phyloP scores from a whole-genome alignment of 2,113 vertebrate species.

The Pseudolaguvia tuberculata region DNA sequence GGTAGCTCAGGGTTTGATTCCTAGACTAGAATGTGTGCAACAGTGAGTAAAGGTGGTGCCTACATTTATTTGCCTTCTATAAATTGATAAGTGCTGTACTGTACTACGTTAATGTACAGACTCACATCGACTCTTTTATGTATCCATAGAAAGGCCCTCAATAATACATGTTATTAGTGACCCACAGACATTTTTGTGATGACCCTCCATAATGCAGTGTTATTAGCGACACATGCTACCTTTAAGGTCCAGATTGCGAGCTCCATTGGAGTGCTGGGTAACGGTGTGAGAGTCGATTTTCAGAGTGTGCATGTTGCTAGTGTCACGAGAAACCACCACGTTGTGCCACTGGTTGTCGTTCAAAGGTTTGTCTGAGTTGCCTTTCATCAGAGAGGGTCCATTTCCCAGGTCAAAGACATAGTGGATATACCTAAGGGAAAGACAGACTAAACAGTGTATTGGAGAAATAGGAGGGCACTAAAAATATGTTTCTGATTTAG shows the following conservation, averaged over 20 bases:
- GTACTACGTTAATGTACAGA: conserved; percentile 16
- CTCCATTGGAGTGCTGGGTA: conserved; percentile 90
- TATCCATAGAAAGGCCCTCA: neutral
- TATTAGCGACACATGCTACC: conserved; percentile 62
- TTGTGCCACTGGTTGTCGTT: conserved; percentile 97
- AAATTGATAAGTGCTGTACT: neutral
- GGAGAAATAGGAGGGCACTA: neutral
- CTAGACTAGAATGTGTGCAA: neutral
- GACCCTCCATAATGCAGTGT: conserved; percentile 7
- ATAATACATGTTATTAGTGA: conserved; percentile 2
- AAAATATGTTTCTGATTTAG: neutral
- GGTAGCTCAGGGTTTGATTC: no score
- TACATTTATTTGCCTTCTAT: no score
- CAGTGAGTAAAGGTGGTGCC: neutral
- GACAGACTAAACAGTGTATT: neutral
- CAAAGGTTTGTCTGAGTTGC: conserved; percentile 87
- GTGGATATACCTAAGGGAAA: conserved; percentile 77
- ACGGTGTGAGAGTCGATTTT: conserved; percentile 91
- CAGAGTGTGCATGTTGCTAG: conserved; percentile 81
- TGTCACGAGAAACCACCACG: conserved; percentile 86
- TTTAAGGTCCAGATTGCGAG: conserved; percentile 90
- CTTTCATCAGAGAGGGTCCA: conserved; percentile 91
- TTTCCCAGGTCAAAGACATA: conserved; percentile 93
- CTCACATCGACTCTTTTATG: neutral
- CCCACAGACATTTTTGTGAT: conserved; percentile 1